Evolutionary conservation across 37 sponge, comb jelly and placozoan species (phyloP).

Genomic region (Bolinopsis microptera): DNA sequence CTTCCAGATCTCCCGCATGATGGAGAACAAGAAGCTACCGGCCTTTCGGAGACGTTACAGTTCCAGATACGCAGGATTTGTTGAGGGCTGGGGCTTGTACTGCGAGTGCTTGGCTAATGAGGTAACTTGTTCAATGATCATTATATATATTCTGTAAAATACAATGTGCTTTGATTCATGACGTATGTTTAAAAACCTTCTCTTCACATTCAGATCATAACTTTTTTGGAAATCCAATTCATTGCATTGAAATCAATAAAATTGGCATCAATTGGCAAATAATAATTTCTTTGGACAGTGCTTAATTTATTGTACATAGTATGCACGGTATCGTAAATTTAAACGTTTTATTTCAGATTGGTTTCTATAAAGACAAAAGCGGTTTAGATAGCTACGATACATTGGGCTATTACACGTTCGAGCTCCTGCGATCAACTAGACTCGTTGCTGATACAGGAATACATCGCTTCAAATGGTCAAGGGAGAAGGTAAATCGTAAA

Average conservation of each 20-base stretch:
- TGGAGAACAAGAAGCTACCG: constrained; percentile 2
- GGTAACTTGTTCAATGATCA: not conserved
- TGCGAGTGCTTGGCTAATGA: not conserved
- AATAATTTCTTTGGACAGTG: too few relatives aligned
- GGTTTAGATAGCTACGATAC: not conserved
- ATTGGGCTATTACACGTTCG: not conserved
- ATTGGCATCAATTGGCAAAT: too few relatives aligned
- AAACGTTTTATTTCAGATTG: not conserved
- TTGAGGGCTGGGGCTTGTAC: constrained; percentile 10
- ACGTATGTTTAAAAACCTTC: too few relatives aligned
- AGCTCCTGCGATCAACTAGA: not conserved
- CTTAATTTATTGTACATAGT: too few relatives aligned
- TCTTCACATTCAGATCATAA: too few relatives aligned
- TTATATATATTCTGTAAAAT: too few relatives aligned
- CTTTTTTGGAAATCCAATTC: too few relatives aligned
- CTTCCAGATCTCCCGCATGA: not conserved
- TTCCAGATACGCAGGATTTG: not conserved
- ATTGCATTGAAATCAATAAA: too few relatives aligned
- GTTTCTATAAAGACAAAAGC: not conserved
- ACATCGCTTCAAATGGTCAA: constrained; percentile 4
- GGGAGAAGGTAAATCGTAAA: not conserved
- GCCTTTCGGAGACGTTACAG: not conserved
- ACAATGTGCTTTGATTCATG: too few relatives aligned
- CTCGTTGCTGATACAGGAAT: constrained; percentile 9
- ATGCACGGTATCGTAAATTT: too few relatives aligned